Base-by-base conservation (phyloP, 2,888 invertebrate genomes). In the Psococerastis gibbosa region DNA sequence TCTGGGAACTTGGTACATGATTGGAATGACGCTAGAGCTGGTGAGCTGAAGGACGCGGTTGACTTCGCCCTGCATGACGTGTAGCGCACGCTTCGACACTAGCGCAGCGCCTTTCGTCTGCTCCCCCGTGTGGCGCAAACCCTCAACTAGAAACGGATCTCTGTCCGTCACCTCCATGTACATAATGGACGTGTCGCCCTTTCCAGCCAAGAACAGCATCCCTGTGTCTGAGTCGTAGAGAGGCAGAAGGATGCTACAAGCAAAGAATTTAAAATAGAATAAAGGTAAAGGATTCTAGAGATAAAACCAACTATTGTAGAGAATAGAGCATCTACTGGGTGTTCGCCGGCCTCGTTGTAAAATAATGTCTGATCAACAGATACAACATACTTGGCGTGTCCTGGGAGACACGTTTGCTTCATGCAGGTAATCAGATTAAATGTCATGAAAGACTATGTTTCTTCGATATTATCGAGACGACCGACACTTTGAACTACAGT, bases 41-140 rank as follows among this genome's bases (percentile, higher is more conserved):
- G 88, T 80, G 45, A 95, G 67, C 56, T 94, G 84, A 44, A 94
- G 66, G 38, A 95, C 70, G 50, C 92, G 67, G 63, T 92, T 89
- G 3, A 95, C 94, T 64, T 95, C 95, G 1, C 91, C 92, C 53
- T 87, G 83, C 94, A 95, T 95, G n/a, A 94, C 88, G 53, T 83
- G 78, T 32, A 95, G 65, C 1, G 88, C 87, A 46, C 89, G 68
- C 65, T 95, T 95, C 4, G 92, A 88, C 38, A 92, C 81, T 48
- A 94, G 60, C 54, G 89, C 88, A 2, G 88, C 88, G 3, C 94
- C 94, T 59, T 92, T 91, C 0, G 89, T 89, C 61, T 94, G 94
- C 56, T 92, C 91, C n/a, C 88, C 75, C 16, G 83, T 82, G 65
- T 88, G 85, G 44, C 83, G 69, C 48, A 83, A 63, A 17, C 92